phyloP scores from a whole-genome alignment of 2,797 vertebrate genomes.

The Microctenopoma lineatum region DNA sequence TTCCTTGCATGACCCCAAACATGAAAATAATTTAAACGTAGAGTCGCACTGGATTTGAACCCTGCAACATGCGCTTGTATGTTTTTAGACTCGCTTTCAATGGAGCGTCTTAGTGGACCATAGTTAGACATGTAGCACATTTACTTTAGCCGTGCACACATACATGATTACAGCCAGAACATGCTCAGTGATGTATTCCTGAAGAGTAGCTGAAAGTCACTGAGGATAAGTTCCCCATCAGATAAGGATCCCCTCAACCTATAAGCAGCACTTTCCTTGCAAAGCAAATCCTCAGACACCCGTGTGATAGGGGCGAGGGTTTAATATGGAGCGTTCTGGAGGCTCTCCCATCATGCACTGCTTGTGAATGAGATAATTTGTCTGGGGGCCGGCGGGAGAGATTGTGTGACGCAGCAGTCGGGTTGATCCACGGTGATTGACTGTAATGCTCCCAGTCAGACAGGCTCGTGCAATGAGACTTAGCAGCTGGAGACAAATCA shows the following conservation, averaged over 20 bases:
- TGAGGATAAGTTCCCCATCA: conserved; percentile 32
- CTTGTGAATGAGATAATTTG: conserved; percentile 73
- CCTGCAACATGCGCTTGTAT: not conserved
- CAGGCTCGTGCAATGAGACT: conserved; percentile 74
- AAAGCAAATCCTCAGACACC: conserved; percentile 63
- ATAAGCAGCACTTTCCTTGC: conserved; percentile 47
- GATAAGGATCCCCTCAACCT: conserved; percentile 48
- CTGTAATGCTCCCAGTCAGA: conserved; percentile 81
- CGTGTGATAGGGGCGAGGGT: conserved; percentile 22
- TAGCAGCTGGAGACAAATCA: conserved; percentile 83
- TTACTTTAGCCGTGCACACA: conserved; percentile 5
- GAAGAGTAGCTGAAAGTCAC: conserved; percentile 28
- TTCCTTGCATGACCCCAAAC: conserved; percentile 1
- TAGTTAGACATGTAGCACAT: conserved; percentile 10
- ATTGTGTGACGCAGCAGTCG: conserved; percentile 56
- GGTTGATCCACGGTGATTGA: conserved; percentile 82
- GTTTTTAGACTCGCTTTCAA: conserved; percentile 14
- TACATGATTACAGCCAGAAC: conserved; percentile 43
- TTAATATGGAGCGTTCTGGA: conserved; percentile 55
- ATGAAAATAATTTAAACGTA: conserved; percentile 16
- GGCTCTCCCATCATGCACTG: conserved; percentile 66
- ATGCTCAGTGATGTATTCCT: conserved; percentile 33
- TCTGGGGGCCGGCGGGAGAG: conserved; percentile 45
- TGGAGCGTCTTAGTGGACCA: conserved; percentile 6
- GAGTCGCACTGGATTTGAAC: conserved; percentile 42